Conservation (phyloP, 1,140 invertebrate species). For the Meloidogyne exigua region DNA sequence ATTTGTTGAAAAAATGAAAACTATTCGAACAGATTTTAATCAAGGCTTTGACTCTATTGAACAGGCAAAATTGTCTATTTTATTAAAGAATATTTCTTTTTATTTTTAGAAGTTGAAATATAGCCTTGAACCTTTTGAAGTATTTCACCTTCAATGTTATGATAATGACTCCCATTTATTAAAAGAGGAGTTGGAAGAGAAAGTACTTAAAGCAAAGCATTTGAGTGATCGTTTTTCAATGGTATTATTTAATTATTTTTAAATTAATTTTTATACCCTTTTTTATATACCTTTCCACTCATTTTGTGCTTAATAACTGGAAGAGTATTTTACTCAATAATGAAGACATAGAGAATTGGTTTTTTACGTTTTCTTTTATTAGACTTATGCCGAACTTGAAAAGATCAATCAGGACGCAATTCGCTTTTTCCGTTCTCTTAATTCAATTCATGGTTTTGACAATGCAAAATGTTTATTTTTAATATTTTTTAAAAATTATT, state of each 20-base stretch:
- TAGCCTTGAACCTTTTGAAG: not conserved
- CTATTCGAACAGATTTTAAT: not conserved
- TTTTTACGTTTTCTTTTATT: not conserved
- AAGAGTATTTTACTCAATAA: too few relatives aligned
- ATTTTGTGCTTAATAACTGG: too few relatives aligned
- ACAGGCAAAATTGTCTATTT: not conserved
- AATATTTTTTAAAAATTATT: not conserved
- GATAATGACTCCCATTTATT: not conserved
- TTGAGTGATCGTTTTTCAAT: constrained; percentile 11
- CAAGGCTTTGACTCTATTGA: constrained; percentile 5
- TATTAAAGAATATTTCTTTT: constrained; percentile 3
- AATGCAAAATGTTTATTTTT: not conserved
- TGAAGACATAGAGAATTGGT: too few relatives aligned
- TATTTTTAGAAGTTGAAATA: constrained; percentile 4
- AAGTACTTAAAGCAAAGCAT: not conserved
- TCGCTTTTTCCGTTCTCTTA: not conserved
- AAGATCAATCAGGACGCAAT: not conserved
- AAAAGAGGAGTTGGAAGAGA: constrained; percentile 18
- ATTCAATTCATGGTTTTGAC: not conserved
- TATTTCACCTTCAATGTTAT: not conserved
- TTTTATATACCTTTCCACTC: too few relatives aligned
- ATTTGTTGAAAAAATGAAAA: not conserved
- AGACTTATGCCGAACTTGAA: not conserved
- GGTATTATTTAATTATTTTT: not conserved
- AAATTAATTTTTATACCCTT: not conserved